A percentile compares a stretch with the other conserved stretches of the same genome.
phyloP scores from a whole-genome alignment of 2,113 vertebrate genomes.

The Cyprinodon brontotheroides region DNA sequence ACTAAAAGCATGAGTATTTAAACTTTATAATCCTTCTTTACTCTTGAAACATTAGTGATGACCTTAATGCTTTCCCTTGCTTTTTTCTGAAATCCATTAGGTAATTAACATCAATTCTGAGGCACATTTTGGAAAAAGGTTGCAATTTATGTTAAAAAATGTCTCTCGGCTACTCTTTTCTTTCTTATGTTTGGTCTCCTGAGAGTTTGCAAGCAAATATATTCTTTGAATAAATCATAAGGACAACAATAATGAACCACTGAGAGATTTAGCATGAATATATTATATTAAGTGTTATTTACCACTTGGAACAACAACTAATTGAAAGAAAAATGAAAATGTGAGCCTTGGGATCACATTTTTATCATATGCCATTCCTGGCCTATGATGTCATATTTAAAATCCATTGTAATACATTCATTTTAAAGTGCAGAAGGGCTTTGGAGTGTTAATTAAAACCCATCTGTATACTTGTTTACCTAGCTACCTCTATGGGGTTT shows the following conservation, averaged over 20 bases:
- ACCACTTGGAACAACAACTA: conserved; percentile 57
- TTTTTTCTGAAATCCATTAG: conserved; percentile 51
- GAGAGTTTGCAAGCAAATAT: conserved; percentile 68
- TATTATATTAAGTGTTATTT: conserved; percentile 61
- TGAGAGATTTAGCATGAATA: conserved; percentile 58
- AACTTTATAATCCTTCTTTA: conserved; percentile 37
- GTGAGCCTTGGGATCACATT: conserved; percentile 40
- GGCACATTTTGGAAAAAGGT: conserved; percentile 44
- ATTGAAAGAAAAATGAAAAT: conserved; percentile 46
- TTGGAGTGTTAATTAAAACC: background rate
- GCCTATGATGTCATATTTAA: conserved; percentile 11
- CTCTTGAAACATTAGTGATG: conserved; percentile 49
- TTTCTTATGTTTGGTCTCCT: conserved; percentile 53
- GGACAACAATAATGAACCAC: conserved; percentile 50
- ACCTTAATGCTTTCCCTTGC: conserved; percentile 24
- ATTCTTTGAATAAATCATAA: conserved; percentile 59
- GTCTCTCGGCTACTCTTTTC: conserved; percentile 45
- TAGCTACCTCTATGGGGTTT: background rate
- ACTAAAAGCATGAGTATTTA: conserved; percentile 39
- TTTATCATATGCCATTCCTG: too few relatives aligned
- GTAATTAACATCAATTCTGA: conserved; percentile 61
- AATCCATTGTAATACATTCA: background rate
- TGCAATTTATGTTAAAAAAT: conserved; percentile 53
- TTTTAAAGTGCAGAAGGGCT: background rate
- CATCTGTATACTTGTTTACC: background rate